These are phyloP conservation scores for Platynereis dumerilii DNA, from an alignment of 2,888 invertebrate species.

Conservation along the genomic window DNA sequence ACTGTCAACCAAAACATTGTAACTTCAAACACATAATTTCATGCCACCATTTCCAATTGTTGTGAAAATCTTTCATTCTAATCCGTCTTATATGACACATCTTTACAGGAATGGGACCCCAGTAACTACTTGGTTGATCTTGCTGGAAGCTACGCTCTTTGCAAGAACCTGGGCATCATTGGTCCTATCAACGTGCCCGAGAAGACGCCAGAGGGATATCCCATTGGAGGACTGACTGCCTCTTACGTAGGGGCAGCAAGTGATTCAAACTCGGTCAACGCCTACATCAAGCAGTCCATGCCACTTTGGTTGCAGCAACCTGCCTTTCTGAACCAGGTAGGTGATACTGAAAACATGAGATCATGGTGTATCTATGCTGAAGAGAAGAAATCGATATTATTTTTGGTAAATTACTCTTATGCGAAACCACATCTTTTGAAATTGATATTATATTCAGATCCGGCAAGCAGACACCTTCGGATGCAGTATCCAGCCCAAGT, in stretches of 20 bases:
- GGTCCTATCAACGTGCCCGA: constrained; percentile 11
- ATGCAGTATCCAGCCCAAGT: constrained; percentile 1
- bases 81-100: too few species aligned
- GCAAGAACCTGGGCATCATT: constrained; percentile 6
- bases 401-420: too few species aligned
- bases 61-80: too few species aligned
- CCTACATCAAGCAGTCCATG: constrained; percentile 1
- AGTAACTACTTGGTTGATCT: not conserved
- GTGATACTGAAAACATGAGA: too few species aligned
- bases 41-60: too few species aligned
- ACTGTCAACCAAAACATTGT: not conserved
- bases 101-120: constrained; percentile 4
- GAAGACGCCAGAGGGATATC: constrained; percentile 21
- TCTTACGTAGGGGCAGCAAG: not conserved
- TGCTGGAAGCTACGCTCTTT: constrained; percentile 1
- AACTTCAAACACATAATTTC: constrained; percentile 2
- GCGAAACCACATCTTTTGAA: too few species aligned
- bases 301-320: not conserved
- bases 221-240: constrained; percentile 1
- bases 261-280: not conserved
- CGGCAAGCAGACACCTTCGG: not conserved
- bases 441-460: constrained; percentile 2
- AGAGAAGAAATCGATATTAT: too few species aligned
- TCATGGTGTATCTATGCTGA: too few species aligned
- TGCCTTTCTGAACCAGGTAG: too few species aligned